Conservation (phyloP, 1,140 invertebrate species). For the Callitettix versicolor region DNA sequence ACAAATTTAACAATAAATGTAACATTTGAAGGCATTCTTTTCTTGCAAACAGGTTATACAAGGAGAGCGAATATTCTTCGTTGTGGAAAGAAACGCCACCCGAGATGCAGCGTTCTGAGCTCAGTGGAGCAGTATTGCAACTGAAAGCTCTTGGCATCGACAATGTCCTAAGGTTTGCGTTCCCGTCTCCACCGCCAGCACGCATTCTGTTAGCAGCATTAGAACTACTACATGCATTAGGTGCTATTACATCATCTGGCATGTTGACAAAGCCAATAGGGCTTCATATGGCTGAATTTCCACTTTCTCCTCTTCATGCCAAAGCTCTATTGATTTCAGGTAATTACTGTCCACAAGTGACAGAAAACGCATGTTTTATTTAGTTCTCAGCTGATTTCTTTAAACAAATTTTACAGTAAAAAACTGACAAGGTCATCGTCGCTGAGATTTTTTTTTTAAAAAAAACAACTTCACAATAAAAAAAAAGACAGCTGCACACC, state of each 20-base stretch:
- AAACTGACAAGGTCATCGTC: too few species aligned
- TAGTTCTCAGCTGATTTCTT: too few species aligned
- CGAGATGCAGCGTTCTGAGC: slow-evolving; percentile 85
- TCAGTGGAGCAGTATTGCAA: slow-evolving; percentile 78
- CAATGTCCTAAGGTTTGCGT: slow-evolving; percentile 75
- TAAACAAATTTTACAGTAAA: too few species aligned
- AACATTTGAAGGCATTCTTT: too few species aligned
- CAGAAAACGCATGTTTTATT: too few species aligned
- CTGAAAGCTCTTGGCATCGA: slow-evolving; percentile 91
- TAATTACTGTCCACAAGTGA: too few species aligned
- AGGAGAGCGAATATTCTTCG: slow-evolving; percentile 65
- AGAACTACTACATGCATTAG: slow-evolving; percentile 81
- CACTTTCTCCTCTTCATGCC: slow-evolving; percentile 74
- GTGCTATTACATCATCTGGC: slow-evolving; percentile 70
- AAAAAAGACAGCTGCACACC: too few species aligned
- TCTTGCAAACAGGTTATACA: slow-evolving; percentile 62
- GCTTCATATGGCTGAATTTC: slow-evolving; percentile 83
- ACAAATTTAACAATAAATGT: too few species aligned
- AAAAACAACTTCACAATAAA: too few species aligned
- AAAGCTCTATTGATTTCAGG: slow-evolving; percentile 78
- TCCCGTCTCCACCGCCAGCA: slow-evolving; percentile 80
- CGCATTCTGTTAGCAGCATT: slow-evolving; percentile 75
- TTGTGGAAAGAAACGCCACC: slow-evolving; percentile 64
- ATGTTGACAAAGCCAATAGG: slow-evolving; percentile 73
- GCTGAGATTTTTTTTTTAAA: too few species aligned